These are phyloP conservation scores for Cyprinodon diabolis DNA, from an alignment of 2,797 vertebrate species.

Conservation along the genomic window DNA sequence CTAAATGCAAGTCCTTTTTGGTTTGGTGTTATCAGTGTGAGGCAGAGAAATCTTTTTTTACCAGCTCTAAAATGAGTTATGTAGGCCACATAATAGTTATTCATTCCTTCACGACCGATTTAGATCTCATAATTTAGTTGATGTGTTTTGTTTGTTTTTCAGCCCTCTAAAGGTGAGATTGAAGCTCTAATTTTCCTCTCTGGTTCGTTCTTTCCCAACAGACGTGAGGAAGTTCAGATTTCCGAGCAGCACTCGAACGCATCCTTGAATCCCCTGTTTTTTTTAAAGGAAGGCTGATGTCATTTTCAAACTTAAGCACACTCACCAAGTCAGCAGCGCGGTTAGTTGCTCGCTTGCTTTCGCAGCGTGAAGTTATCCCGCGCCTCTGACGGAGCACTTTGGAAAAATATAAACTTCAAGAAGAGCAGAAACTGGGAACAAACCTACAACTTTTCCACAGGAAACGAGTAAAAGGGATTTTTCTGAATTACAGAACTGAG, in stretches of 20 bases:
- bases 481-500: conserved; percentile 18
- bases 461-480: conserved; percentile 42
- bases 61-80: too few species aligned
- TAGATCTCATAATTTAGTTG: too few species aligned
- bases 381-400: conserved; percentile 23
- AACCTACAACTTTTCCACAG: conserved; percentile 3
- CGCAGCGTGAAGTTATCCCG: conserved; percentile 44
- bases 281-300: conserved; percentile 76
- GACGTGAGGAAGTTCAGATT: not conserved
- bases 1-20: too few species aligned
- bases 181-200: not conserved
- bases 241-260: conserved; percentile 37
- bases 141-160: too few species aligned
- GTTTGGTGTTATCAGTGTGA: too few species aligned
- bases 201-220: too few species aligned
- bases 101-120: too few species aligned
- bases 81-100: too few species aligned
- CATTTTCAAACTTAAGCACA: conserved; percentile 82
- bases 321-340: conserved; percentile 65
- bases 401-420: not conserved
- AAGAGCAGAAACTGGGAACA: conserved; percentile 11
- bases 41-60: too few species aligned
- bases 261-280: conserved; percentile 53
- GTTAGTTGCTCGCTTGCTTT: conserved; percentile 54
- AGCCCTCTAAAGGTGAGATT: not conserved